phyloP scores from a whole-genome alignment of 2,113 vertebrate species.

The Gymnocephalus cernua region DNA sequence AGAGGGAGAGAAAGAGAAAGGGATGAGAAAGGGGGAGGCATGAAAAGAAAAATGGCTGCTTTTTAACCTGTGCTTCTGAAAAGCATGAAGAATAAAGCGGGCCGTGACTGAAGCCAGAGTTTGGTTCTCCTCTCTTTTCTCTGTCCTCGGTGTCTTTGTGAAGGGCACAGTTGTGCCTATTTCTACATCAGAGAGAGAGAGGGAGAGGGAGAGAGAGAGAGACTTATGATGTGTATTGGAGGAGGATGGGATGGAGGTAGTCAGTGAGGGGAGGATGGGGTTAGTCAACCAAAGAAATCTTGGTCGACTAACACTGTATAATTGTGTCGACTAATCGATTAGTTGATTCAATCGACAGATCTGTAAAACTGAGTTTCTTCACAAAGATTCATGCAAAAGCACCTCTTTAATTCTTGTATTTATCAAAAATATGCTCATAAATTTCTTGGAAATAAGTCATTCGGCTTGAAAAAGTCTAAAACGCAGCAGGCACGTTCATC shows the following conservation, averaged over 20 bases:
- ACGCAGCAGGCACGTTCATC: constrained; percentile 5
- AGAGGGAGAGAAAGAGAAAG: constrained; percentile 24
- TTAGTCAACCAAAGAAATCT: too few species aligned
- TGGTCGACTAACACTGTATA: too few species aligned
- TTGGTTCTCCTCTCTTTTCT: constrained; percentile 67
- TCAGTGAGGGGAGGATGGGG: too few species aligned
- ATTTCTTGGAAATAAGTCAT: too few species aligned
- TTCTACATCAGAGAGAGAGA: constrained; percentile 71
- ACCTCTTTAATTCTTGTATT: too few species aligned
- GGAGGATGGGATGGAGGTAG: background rate
- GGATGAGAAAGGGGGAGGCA: constrained; percentile 48
- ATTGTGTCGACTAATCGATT: too few species aligned
- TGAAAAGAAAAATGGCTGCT: constrained; percentile 81
- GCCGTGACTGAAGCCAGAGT: constrained; percentile 69
- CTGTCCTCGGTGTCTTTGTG: constrained; percentile 66
- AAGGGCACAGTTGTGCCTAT: constrained; percentile 78
- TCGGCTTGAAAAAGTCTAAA: too few species aligned
- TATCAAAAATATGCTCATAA: too few species aligned
- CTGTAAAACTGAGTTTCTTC: too few species aligned
- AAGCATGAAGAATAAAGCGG: constrained; percentile 72
- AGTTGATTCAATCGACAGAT: too few species aligned
- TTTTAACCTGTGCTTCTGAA: constrained; percentile 86
- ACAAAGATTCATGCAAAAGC: too few species aligned
- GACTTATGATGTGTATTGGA: background rate
- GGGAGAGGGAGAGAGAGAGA: constrained; percentile 8